These are phyloP conservation scores for Parochlus steinenii DNA, from an alignment of 2,888 invertebrate genomes.

Conservation along the genomic window DNA sequence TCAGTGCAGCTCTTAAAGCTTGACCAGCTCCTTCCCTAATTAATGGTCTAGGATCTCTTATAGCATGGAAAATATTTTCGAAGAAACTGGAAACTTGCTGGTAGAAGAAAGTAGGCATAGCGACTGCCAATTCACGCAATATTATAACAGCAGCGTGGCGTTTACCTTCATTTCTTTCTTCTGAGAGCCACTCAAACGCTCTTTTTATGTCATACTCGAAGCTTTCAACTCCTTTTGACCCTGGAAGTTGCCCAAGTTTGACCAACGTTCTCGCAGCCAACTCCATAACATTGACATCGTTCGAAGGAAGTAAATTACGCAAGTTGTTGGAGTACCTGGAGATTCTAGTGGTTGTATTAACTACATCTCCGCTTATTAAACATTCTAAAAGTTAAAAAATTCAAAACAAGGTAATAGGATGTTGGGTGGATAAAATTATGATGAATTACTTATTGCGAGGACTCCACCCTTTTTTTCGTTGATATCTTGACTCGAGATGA, in stretches of 20 bases:
- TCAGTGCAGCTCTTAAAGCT: slow-evolving; percentile 84
- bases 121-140: slow-evolving; percentile 81
- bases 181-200: slow-evolving; percentile 88
- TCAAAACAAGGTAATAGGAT: slow-evolving; percentile 8
- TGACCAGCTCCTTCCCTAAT: slow-evolving; percentile 88
- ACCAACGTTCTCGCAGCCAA: slow-evolving; percentile 91
- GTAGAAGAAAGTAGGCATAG: slow-evolving; percentile 94
- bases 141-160: slow-evolving; percentile 85
- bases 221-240: slow-evolving; percentile 88
- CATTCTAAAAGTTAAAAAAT: slow-evolving; percentile 47
- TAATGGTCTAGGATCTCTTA: slow-evolving; percentile 78
- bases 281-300: slow-evolving; percentile 88
- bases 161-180: slow-evolving; percentile 79
- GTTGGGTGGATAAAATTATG: slow-evolving; percentile 3
- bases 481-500: slow-evolving; percentile 79
- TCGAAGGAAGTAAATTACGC: slow-evolving; percentile 74
- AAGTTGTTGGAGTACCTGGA: slow-evolving; percentile 87
- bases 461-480: slow-evolving; percentile 94
- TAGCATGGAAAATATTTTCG: slow-evolving; percentile 80
- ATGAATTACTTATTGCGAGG: slow-evolving; percentile 63
- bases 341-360: slow-evolving; percentile 76
- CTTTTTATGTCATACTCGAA: slow-evolving; percentile 96
- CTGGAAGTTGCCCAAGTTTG: slow-evolving; percentile 75
- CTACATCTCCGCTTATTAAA: slow-evolving; percentile 82
- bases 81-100: slow-evolving; percentile 88